These are phyloP conservation scores for Naso thynnoides DNA, from an alignment of 2,797 vertebrate genomes.

Conservation along the genomic window DNA sequence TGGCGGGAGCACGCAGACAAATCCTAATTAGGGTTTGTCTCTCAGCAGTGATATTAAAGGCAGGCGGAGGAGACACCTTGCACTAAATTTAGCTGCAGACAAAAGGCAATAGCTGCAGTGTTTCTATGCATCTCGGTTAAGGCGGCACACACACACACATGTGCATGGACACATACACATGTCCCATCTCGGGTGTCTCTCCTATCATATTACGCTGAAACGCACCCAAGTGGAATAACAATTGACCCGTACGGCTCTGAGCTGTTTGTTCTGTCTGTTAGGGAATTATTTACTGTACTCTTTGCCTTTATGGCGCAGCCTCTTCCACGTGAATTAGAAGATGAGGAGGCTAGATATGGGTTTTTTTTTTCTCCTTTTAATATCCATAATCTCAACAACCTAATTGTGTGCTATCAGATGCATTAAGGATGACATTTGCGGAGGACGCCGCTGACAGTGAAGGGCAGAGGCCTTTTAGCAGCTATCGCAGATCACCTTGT, in stretches of 20 bases:
- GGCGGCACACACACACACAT: slow-evolving; percentile 1
- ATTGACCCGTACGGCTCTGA: slow-evolving; percentile 44
- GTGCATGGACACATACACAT: neutral
- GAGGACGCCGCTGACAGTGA: slow-evolving; percentile 50
- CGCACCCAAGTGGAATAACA: slow-evolving; percentile 30
- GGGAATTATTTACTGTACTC: slow-evolving; percentile 50
- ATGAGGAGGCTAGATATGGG: slow-evolving; percentile 3
- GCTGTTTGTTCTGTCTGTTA: slow-evolving; percentile 47
- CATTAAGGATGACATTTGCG: slow-evolving; percentile 59
- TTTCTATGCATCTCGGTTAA: slow-evolving; percentile 48
- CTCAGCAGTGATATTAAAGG: slow-evolving; percentile 54
- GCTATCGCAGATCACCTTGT: slow-evolving; percentile 20
- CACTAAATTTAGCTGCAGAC: slow-evolving; percentile 67
- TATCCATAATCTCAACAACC: slow-evolving; percentile 47
- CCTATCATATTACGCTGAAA: slow-evolving; percentile 41
- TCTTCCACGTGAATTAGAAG: slow-evolving; percentile 9
- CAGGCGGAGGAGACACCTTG: slow-evolving; percentile 58
- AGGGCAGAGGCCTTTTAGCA: slow-evolving; percentile 39
- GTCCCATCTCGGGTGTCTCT: slow-evolving; percentile 8
- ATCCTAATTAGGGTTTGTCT: slow-evolving; percentile 67
- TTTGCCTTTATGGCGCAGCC: slow-evolving; percentile 23
- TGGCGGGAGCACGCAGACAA: slow-evolving; percentile 37
- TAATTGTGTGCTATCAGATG: slow-evolving; percentile 55
- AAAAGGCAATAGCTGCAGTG: slow-evolving; percentile 61
- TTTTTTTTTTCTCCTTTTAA: slow-evolving; percentile 10